Percentiles rank a stretch among this genome's conserved stretches.
Evolutionary conservation across 2,113 vertebrate genomes (phyloP).

Genomic region (Cyphomyrus discorhynchus): DNA sequence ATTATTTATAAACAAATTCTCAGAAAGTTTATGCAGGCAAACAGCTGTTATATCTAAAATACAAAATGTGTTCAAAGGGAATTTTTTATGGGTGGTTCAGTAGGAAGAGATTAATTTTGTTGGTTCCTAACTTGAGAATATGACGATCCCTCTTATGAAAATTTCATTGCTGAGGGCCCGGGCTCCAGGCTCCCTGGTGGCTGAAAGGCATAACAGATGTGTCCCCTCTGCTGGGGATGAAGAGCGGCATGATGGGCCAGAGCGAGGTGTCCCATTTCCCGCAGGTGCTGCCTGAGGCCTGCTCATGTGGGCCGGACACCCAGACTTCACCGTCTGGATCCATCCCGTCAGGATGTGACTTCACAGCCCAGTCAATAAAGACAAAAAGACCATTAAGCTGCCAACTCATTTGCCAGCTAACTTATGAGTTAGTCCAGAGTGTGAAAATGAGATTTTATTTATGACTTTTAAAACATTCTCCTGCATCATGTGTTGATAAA

Average conservation of each 20-base stretch:
- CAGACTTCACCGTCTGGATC: constrained; percentile 24
- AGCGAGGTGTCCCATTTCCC: background rate
- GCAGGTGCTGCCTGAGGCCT: background rate
- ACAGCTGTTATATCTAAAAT: background rate
- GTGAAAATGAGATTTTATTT: background rate
- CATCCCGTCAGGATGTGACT: background rate
- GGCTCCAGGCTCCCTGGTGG: background rate
- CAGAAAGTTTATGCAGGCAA: background rate
- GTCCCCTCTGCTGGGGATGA: background rate
- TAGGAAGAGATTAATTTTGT: background rate
- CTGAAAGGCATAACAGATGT: background rate
- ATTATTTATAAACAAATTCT: background rate
- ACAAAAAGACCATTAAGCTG: background rate
- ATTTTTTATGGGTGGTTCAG: background rate
- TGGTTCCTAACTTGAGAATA: background rate
- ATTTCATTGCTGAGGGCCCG: background rate
- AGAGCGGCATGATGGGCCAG: background rate
- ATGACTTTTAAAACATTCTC: background rate
- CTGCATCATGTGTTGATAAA: background rate
- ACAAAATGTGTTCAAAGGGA: background rate
- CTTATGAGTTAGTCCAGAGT: background rate
- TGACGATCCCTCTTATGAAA: background rate
- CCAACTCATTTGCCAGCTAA: background rate
- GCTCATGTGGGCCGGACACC: background rate
- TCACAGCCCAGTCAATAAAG: background rate